Percentiles rank a stretch among this genome's conserved stretches.
phyloP scores from a whole-genome alignment of 2,113 vertebrate species.

The Stigmatopora argus region DNA sequence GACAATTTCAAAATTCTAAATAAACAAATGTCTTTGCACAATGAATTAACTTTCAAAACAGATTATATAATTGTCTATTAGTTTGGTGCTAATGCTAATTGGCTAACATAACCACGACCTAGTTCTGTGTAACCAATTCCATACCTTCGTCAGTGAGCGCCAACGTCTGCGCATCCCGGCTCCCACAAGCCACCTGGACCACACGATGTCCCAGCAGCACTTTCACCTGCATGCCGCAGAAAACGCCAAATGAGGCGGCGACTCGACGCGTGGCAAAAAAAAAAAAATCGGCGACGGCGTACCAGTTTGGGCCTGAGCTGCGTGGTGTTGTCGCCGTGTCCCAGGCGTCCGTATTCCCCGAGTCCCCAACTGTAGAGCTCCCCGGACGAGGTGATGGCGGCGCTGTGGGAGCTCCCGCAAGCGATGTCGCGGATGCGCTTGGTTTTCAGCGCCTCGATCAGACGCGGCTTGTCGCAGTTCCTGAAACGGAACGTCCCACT shows the following conservation, averaged over 20 bases:
- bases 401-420: conserved; percentile 94
- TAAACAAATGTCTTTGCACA: too few relatives aligned
- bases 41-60: too few relatives aligned
- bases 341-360: conserved; percentile 92
- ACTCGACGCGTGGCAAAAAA: not conserved
- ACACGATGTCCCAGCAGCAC: conserved; percentile 93
- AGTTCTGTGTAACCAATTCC: not conserved
- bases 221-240: conserved; percentile 77
- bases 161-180: conserved; percentile 93
- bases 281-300: conserved; percentile 15
- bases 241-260: not conserved
- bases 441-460: conserved; percentile 93
- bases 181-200: conserved; percentile 95
- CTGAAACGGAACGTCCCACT: conserved; percentile 49
- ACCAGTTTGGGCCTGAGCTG: conserved; percentile 97
- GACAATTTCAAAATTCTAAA: too few relatives aligned
- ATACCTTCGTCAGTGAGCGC: conserved; percentile 95
- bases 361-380: conserved; percentile 96
- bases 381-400: conserved; percentile 94
- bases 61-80: too few relatives aligned
- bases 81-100: too few relatives aligned
- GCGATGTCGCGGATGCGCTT: conserved; percentile 96
- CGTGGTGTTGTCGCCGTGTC: conserved; percentile 95
- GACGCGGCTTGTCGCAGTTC: conserved; percentile 96
- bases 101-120: too few relatives aligned